These are phyloP conservation scores for Chydorus sphaericus DNA, from an alignment of 2,888 invertebrate species.

Conservation along the genomic window DNA sequence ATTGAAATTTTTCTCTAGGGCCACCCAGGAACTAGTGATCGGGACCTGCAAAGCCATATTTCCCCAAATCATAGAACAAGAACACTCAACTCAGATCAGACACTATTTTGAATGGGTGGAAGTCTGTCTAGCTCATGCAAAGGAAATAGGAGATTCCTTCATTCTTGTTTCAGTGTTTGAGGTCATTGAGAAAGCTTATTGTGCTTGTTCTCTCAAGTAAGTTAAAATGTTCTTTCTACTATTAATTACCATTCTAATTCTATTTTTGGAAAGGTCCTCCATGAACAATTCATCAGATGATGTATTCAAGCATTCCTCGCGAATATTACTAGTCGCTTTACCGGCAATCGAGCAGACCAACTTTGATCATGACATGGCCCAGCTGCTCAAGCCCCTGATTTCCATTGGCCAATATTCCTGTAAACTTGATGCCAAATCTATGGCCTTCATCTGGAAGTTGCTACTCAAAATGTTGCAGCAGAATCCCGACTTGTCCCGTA, in stretches of 20 bases:
- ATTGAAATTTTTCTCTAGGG: background rate
- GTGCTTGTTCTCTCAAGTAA: background rate
- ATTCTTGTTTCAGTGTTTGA: background rate
- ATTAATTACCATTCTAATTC: background rate
- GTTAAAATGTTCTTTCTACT: background rate
- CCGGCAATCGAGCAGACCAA: background rate
- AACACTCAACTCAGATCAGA: background rate
- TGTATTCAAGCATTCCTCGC: background rate
- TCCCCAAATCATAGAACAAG: background rate
- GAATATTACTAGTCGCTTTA: background rate
- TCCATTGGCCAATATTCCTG: background rate
- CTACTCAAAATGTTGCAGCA: background rate
- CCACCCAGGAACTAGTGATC: background rate
- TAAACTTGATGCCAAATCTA: background rate
- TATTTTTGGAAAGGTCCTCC: background rate
- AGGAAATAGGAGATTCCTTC: background rate
- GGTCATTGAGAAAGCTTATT: background rate
- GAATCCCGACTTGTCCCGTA: background rate
- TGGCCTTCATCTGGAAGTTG: slow-evolving; percentile 1
- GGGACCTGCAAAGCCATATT: background rate
- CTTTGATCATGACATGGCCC: background rate
- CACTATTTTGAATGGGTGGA: background rate
- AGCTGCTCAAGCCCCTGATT: background rate
- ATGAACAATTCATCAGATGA: background rate
- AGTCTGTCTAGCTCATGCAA: background rate